Base-by-base conservation (phyloP, 2,888 invertebrate genomes). In the Anoplius nigerrimus region DNA sequence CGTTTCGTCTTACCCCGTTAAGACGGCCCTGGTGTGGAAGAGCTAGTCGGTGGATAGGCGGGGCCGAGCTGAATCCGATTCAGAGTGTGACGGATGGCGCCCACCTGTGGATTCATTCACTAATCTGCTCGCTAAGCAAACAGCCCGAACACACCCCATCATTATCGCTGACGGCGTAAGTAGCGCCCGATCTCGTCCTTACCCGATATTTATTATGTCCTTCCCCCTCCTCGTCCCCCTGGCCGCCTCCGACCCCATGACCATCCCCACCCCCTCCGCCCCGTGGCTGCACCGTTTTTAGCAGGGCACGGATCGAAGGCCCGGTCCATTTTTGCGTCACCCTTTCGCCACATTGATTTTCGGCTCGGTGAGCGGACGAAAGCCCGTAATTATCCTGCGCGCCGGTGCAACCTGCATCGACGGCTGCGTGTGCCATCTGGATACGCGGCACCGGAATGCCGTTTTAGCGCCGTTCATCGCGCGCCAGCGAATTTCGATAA, bases 71-170 rank as follows among this genome's bases (percentile, higher is more conserved):
- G 77, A 76, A 82, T 80, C 79, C 78, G 81, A 80, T 79, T 76
- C 79, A 76, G 78, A 77, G 82, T 82, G 87, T 88, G 88, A 88
- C 87, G 88, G 87, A 88, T 88, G 87, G 88, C 84, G 88, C 87
- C 88, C 88, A 88, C 88, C 88, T 88, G 88, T 88, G 86, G 88
- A 88, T 88, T 88, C 88, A 88, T 88, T 88, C 88, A 88, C 88
- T 88, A 88, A 88, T 88, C 88, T 88, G 81, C 84, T 86, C 85
- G 86, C 88, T 88, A 88, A 88, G 88, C 88, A 88, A 88, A 88
- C 88, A 88, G 86, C 84, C 83, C 81, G 82, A 84, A 82, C 84
- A 84, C 85, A 88, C 83, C 88, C 88, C 84, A 83, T 88, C 85
- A 88, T 88, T 88, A 88, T 84, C 85, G 85, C 86, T 88, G 88